Conservation (phyloP, 1,140 invertebrate genomes). For the Samia ricini region DNA sequence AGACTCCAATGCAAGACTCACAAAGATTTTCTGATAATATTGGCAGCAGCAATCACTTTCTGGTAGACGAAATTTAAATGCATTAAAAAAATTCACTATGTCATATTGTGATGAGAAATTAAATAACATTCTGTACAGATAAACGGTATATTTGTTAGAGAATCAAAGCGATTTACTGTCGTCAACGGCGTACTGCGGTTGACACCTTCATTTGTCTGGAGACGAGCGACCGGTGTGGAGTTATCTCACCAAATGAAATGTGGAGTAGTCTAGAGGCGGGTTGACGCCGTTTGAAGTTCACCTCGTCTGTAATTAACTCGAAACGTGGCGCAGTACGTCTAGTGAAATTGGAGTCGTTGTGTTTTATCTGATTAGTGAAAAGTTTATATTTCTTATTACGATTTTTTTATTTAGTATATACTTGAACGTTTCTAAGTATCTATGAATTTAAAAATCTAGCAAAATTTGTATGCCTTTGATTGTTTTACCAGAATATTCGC, state of each 20-base stretch:
- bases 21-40: no score
- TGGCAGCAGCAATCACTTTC: no score
- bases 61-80: no score
- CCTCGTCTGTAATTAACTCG: slow-evolving; percentile 19
- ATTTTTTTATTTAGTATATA: no score
- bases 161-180: slow-evolving; percentile 55
- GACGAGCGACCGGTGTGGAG: slow-evolving; percentile 33
- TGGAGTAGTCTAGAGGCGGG: slow-evolving; percentile 15
- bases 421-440: no score
- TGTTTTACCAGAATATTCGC: no score
- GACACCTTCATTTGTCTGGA: slow-evolving; percentile 53
- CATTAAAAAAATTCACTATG: no score
- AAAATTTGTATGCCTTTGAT: no score
- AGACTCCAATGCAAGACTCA: no score
- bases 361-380: neutral
- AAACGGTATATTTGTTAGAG: slow-evolving; percentile 32
- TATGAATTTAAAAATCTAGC: no score
- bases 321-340: slow-evolving; percentile 20
- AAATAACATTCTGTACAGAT: slow-evolving; percentile 30
- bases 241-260: slow-evolving; percentile 31
- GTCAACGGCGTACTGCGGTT: slow-evolving; percentile 42
- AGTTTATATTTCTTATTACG: neutral
- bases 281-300: slow-evolving; percentile 23
- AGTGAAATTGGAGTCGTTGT: neutral
- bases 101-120: neutral